Base-by-base conservation (phyloP, 1,140 invertebrate species). In the Gryon sp. region DNA sequence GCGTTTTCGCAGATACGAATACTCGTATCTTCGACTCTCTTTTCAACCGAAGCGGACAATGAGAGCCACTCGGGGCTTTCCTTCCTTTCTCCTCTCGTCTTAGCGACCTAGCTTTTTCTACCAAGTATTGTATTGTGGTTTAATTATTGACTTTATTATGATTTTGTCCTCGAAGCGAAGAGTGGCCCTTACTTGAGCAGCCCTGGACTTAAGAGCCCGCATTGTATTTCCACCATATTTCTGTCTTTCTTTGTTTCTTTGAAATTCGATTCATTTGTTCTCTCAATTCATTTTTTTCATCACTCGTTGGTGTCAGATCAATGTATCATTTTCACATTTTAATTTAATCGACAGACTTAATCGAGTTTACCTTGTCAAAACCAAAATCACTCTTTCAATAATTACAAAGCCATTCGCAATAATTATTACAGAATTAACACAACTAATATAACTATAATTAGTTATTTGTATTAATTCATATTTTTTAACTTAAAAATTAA, bases 131-230 rank as follows among this genome's bases (percentile, higher is more conserved):
- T 82, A 82, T 79, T 76, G 79, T 79, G 78, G 72, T 80, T 85
- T 85, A 84, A 84, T 85, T 85, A 84, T 85, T 85, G 83, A 81
- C 80, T 83, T 85, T 84, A 84, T 85, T 84, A 84, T 85, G 78
- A 83, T 83, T 83, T 83, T 80, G 80, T 84, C 80, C 79, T 81
- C 76, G 78, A 45, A 76, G 62, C 75, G 57, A 75, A 70, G 66
- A 82, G 76, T 73, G 69, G 69, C 72, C 72, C 72, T 66, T 63
- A 75, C 75, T 77, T 68, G 68, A 63, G 74, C 72, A 75, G 74
- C 73, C 72, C 74, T 68, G 65, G 75, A 72, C 78, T 80, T 78
- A 82, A 84, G 63, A 73, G 59, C 69, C 57, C 69, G 57, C 70
- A 76, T 79, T 76, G 77, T 73, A 74, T 60, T 76, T 59, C 62